phyloP scores from a whole-genome alignment of 2,797 vertebrate species.

The Schizothorax lantsangensis region DNA sequence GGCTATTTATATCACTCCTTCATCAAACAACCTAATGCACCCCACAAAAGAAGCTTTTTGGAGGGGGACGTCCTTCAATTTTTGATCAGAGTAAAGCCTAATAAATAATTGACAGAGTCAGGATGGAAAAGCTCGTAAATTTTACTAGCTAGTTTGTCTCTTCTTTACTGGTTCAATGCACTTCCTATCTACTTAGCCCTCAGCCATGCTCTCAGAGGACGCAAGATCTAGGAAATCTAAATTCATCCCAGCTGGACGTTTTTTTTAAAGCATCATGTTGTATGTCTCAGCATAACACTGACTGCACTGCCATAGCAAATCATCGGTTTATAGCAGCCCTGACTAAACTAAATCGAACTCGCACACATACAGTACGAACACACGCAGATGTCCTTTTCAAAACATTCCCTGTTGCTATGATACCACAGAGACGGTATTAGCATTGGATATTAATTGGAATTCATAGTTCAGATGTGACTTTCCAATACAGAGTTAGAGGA shows the following conservation, averaged over 20 bases:
- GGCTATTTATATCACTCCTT: slow-evolving; percentile 65
- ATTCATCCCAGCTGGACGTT: slow-evolving; percentile 4
- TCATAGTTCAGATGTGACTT: slow-evolving; percentile 64
- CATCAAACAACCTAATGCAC: slow-evolving; percentile 70
- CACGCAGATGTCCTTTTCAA: slow-evolving; percentile 59
- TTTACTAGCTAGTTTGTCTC: slow-evolving; percentile 11
- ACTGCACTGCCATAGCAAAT: slow-evolving; percentile 44
- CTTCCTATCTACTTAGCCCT: not conserved
- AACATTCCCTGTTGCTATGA: slow-evolving; percentile 77
- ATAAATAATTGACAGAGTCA: not conserved
- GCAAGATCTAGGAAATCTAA: slow-evolving; percentile 24
- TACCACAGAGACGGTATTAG: slow-evolving; percentile 75
- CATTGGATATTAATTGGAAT: slow-evolving; percentile 77
- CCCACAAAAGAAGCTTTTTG: slow-evolving; percentile 58
- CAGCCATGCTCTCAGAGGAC: slow-evolving; percentile 18
- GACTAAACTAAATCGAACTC: slow-evolving; percentile 10
- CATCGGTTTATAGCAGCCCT: slow-evolving; percentile 17
- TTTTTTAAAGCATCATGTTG: slow-evolving; percentile 18
- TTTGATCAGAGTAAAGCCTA: not conserved
- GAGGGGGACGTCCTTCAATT: slow-evolving; percentile 13
- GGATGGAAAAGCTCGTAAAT: slow-evolving; percentile 17
- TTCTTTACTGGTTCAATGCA: slow-evolving; percentile 14
- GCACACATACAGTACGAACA: not conserved
- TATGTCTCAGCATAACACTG: slow-evolving; percentile 20
- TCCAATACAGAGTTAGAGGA: slow-evolving; percentile 53